Percentiles rank a stretch among this genome's conserved stretches.
Evolutionary conservation across 2,797 vertebrate genomes (phyloP).

Genomic region (Hephaestus fuliginosus): DNA sequence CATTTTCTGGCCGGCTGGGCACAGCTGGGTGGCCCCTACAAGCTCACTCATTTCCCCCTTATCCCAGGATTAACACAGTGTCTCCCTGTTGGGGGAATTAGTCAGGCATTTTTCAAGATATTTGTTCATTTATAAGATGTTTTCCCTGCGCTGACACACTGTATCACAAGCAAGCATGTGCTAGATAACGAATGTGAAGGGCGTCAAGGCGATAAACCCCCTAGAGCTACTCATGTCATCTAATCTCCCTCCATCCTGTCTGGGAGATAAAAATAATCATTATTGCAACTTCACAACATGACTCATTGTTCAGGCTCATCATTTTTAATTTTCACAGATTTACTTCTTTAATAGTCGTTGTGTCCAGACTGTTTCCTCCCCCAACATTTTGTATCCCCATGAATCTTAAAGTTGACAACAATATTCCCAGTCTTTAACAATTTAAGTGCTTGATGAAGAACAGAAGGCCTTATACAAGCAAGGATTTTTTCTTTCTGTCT

Average conservation of each 20-base stretch:
- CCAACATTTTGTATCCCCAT: neutral
- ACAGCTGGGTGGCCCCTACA: slow-evolving; percentile 74
- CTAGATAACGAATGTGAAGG: slow-evolving; percentile 30
- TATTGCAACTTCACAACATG: slow-evolving; percentile 32
- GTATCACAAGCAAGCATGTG: slow-evolving; percentile 12
- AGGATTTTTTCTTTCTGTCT: neutral
- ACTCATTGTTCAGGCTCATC: slow-evolving; percentile 24
- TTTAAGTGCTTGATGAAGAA: neutral
- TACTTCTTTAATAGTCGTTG: slow-evolving; percentile 9
- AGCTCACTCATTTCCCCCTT: slow-evolving; percentile 50
- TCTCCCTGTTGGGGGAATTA: slow-evolving; percentile 54
- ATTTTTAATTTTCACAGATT: neutral
- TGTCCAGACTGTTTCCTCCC: neutral
- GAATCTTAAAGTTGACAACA: slow-evolving; percentile 15
- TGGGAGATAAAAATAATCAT: slow-evolving; percentile 54
- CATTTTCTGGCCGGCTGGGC: slow-evolving; percentile 71
- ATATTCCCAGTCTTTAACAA: slow-evolving; percentile 12
- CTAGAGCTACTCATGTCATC: slow-evolving; percentile 34
- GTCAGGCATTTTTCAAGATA: slow-evolving; percentile 27
- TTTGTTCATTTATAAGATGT: slow-evolving; percentile 36
- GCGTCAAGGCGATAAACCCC: slow-evolving; percentile 7
- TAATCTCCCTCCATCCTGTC: slow-evolving; percentile 46
- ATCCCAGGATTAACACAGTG: slow-evolving; percentile 63
- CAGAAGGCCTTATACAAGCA: neutral
- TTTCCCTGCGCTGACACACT: slow-evolving; percentile 7